These are phyloP conservation scores for Drosophila varians DNA, from an alignment of 1,140 invertebrate genomes.

Conservation along the genomic window DNA sequence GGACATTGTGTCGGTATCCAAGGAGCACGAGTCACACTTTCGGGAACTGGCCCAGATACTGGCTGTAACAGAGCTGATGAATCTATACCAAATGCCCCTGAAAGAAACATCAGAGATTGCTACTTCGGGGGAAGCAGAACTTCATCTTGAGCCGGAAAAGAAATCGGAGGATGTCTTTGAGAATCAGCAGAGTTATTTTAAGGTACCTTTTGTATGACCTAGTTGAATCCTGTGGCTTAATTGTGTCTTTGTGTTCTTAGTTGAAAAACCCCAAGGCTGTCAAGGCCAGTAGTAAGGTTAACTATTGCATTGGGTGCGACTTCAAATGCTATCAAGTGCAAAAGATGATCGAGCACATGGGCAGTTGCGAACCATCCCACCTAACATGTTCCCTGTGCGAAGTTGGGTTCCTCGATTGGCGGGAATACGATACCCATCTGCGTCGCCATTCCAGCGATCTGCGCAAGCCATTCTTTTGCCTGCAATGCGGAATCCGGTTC, in stretches of 20 bases:
- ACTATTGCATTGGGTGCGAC: constrained; percentile 82
- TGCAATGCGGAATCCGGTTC: constrained; percentile 85
- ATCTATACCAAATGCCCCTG: constrained; percentile 59
- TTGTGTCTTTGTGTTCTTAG: constrained; percentile 15
- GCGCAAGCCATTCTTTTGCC: constrained; percentile 85
- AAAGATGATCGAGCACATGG: constrained; percentile 83
- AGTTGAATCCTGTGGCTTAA: not conserved
- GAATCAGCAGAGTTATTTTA: constrained; percentile 72
- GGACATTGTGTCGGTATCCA: constrained; percentile 73
- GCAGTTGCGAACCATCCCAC: constrained; percentile 84
- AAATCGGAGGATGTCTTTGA: constrained; percentile 67
- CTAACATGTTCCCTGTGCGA: constrained; percentile 85
- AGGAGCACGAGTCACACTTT: constrained; percentile 75
- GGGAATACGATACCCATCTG: constrained; percentile 84
- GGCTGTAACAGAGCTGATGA: constrained; percentile 69
- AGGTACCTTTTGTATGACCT: constrained; percentile 34
- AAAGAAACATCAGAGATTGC: constrained; percentile 10
- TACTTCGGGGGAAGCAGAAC: constrained; percentile 16
- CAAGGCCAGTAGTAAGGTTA: constrained; percentile 77
- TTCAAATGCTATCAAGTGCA: constrained; percentile 83
- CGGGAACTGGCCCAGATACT: constrained; percentile 69
- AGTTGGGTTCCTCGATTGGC: constrained; percentile 82
- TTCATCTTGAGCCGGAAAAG: constrained; percentile 12
- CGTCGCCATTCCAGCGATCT: constrained; percentile 84
- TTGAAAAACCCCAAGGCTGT: constrained; percentile 64